phyloP scores from a whole-genome alignment of 2,888 invertebrate genomes.

The Eubasilissa splendida region DNA sequence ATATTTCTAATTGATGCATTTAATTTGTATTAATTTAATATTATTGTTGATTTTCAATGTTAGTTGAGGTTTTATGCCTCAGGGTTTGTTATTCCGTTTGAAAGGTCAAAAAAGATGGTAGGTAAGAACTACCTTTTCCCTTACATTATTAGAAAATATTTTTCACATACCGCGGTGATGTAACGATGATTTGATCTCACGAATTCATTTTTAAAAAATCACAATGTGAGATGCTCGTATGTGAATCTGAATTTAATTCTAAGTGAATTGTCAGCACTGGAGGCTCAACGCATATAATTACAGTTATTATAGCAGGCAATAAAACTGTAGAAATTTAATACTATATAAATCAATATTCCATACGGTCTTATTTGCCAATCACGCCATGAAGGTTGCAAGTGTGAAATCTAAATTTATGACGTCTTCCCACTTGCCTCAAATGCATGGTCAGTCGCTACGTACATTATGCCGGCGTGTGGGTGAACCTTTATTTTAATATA shows the following conservation, averaged over 20 bases:
- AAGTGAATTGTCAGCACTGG: constrained; percentile 37
- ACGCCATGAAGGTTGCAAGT: constrained; percentile 46
- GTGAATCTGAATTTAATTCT: neutral
- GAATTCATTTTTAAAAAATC: no score
- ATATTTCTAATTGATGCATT: no score
- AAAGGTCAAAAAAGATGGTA: no score
- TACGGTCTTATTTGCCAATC: constrained; percentile 41
- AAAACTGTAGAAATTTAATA: constrained; percentile 32
- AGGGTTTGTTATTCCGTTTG: no score
- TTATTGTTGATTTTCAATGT: no score
- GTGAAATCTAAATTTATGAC: constrained; percentile 52
- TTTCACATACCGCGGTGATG: no score
- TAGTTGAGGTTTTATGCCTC: no score
- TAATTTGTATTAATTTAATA: no score
- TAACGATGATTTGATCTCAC: no score
- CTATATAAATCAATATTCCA: constrained; percentile 24
- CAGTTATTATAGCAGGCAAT: constrained; percentile 27
- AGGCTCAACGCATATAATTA: constrained; percentile 6
- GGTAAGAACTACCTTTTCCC: no score
- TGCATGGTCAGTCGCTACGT: constrained; percentile 32
- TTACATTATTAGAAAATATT: no score
- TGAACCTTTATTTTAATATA: constrained; percentile 18
- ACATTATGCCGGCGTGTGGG: constrained; percentile 15
- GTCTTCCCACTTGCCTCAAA: constrained; percentile 41
- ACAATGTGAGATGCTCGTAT: no score